These are phyloP conservation scores for Apocrypta bakeri DNA, from an alignment of 1,140 invertebrate genomes.

Conservation along the genomic window DNA sequence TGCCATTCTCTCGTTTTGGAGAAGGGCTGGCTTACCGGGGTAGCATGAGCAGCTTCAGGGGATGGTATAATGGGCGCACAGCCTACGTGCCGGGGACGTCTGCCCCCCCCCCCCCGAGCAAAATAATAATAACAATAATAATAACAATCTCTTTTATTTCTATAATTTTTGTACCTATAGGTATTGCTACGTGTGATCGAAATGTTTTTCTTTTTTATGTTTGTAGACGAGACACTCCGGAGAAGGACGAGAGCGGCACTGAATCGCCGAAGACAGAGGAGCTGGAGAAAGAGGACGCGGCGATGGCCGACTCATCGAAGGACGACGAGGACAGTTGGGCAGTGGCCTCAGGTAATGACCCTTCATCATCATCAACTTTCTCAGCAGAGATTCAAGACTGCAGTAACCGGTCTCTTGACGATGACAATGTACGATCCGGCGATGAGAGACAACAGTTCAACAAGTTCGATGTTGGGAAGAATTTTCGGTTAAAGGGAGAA, in stretches of 20 bases:
- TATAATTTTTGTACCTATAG: too few species aligned
- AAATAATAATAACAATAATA: too few species aligned
- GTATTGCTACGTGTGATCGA: too few species aligned
- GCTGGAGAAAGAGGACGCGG: background rate
- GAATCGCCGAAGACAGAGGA: background rate
- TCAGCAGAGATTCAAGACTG: background rate
- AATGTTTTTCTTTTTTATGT: background rate
- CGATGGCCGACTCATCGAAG: conserved; percentile 23
- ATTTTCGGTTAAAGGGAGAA: background rate
- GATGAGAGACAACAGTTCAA: background rate
- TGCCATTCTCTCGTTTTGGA: too few species aligned
- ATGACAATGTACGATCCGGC: background rate
- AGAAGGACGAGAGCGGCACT: background rate
- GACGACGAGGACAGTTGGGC: conserved; percentile 62
- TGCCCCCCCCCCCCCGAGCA: too few species aligned
- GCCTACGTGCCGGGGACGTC: too few species aligned
- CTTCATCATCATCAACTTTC: background rate
- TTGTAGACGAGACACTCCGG: background rate
- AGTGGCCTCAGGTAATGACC: conserved; percentile 62
- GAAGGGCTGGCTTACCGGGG: too few species aligned
- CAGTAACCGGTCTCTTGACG: background rate
- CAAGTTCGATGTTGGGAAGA: conserved; percentile 13
- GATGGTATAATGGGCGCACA: too few species aligned
- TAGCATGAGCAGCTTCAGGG: too few species aligned
- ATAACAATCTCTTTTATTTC: too few species aligned